These are phyloP conservation scores for Anthrax anthrax DNA, from an alignment of 2,888 invertebrate genomes.

Conservation along the genomic window DNA sequence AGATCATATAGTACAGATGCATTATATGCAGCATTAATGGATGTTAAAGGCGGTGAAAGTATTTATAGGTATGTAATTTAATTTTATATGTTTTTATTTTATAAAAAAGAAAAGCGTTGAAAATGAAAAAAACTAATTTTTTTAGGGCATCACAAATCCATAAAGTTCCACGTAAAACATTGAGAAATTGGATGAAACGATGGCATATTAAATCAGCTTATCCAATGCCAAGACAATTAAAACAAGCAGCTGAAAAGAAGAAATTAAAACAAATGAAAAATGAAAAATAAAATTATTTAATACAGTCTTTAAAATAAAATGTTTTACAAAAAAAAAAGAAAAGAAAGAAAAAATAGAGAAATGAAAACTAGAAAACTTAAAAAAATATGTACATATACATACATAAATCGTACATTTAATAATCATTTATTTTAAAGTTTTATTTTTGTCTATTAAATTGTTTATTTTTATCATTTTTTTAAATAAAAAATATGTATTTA, in stretches of 20 bases:
- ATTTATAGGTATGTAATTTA: conserved; percentile 37
- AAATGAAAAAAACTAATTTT: not conserved
- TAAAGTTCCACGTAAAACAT: conserved; percentile 43
- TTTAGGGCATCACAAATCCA: conserved; percentile 44
- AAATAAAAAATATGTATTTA: no score
- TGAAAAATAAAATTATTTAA: no score
- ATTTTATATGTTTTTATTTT: conserved; percentile 1
- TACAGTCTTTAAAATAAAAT: no score
- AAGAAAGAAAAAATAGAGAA: not conserved
- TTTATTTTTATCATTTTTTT: no score
- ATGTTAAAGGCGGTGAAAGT: conserved; percentile 44
- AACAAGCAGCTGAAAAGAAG: conserved; percentile 40
- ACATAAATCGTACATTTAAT: no score
- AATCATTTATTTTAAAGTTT: no score
- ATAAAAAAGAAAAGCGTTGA: no score
- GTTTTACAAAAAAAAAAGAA: not conserved
- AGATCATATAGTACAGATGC: conserved; percentile 28
- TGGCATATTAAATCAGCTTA: conserved; percentile 45
- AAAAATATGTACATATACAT: no score
- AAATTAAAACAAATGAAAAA: conserved; percentile 7
- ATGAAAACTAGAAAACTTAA: no score
- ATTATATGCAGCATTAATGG: conserved; percentile 44
- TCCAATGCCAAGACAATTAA: conserved; percentile 43
- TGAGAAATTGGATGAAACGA: conserved; percentile 48
- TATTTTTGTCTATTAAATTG: no score